Evolutionary conservation across 2,113 vertebrate genomes (phyloP), one percentile per base, ranked within the genome.

Genomic region (Pseudopodoces humilis): DNA sequence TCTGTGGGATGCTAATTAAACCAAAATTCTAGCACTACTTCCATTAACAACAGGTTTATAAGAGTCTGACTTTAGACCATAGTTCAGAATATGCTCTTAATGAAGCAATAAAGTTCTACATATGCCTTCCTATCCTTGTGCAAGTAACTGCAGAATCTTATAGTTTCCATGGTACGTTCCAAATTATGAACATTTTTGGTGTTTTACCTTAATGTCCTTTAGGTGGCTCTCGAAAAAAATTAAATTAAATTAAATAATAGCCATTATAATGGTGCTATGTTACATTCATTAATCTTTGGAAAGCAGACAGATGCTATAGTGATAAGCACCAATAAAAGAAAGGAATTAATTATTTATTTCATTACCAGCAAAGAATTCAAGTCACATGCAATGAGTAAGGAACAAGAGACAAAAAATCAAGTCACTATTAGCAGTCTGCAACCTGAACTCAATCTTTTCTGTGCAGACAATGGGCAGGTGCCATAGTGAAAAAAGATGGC

Each of bases 271-370:
- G 46, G 21, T 70, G 43, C 35, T 2, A 0, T 16, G 7, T 33
- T 58, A 91, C 52, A 13, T 55, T 93, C 84, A 95, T 63, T 89
- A 62, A 86, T 84, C 90, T 71, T 68, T 50, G 30, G 81, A 91
- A 93, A 70, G 60, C 50, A 84, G 55, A 70, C 4, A 86, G 83
- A 93, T 89, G 50, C 46, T 81, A 28, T 1, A 78, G 43, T n/a
- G 60, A 63, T 63, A 93, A 81, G 37, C 56, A 91, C 20, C 69
- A 78, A 49, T 28, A 87, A 81, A 80, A 95, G 37, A 74, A 25
- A 58, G 20, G 20, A 70, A 95, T 59, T 88, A 86, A 88, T 92
- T 67, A 84, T 84, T 94, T 31, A 84, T 86, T 89, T 71, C 31
- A 86, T 69, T 74, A 86, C 50, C 33, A 92, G 59, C 41, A 81